Base-by-base conservation (phyloP, 2,888 invertebrate species). In the Gonocerus acuteangulatus region DNA sequence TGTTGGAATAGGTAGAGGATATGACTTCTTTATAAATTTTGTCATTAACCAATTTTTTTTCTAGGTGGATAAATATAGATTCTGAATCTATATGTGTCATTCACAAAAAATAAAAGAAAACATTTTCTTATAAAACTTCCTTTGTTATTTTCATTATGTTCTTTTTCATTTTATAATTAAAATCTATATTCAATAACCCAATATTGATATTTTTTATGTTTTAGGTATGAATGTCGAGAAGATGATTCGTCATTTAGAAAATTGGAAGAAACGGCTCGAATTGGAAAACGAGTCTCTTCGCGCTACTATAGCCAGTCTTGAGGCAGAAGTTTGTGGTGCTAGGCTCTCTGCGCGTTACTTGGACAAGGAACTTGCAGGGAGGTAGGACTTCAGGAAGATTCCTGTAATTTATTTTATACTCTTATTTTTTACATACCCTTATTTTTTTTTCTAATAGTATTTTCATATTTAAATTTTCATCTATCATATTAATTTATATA, bases 251-350 rank as follows among this genome's bases (percentile, higher is more conserved):
- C 66, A 66, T 36, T 60, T 69, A 13, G 67, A 69, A 60, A 76
- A 71, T 72, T 76, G 68, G 75, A 72, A 68, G 49, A 64, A 64
- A 42, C 82, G 82, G 69, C 75, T 84, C 48, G 79, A 82, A 62
- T 74, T 80, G 54, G 89, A 89, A 73, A 88, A 88, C 72, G 79
- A 80, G 21, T 80, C 83, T 7, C 76, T 89, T 34, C 74, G 86
- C 52, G 83, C 85, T 70, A 84, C 86, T 47, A 80, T 88, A 61
- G 78, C 87, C 18, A 83, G 86, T 2, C 74, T 89, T 51, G 86
- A 89, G 71, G 86, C 86, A 15, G 90, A 91, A 74, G 83, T 91
- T 6, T 89, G 86, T 71, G 90, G 89, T 42, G 89, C 90, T 13
- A 82, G 88, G 70, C 76, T 91, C 67, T 89, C 90, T 9, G 89